Conservation (phyloP, 2,113 vertebrate genomes). For the Amazona guildingii region DNA sequence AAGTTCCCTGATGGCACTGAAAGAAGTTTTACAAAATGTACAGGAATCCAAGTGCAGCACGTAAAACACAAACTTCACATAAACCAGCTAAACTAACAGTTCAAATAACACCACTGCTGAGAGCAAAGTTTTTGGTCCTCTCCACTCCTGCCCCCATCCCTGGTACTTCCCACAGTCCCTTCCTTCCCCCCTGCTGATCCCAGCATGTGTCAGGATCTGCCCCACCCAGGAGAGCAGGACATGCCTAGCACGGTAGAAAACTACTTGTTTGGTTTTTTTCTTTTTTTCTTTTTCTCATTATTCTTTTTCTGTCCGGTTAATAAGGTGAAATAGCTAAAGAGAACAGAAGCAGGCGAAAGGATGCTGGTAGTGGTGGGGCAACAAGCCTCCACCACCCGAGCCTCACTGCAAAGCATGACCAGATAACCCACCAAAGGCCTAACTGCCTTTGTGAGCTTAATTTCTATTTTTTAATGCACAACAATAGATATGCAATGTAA, state of each 20-base stretch:
- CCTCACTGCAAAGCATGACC: background rate
- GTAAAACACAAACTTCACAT: background rate
- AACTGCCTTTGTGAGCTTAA: background rate
- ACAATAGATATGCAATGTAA: background rate
- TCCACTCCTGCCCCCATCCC: background rate
- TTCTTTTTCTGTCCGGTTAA: background rate
- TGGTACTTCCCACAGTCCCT: background rate
- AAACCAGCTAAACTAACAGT: background rate
- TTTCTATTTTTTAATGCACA: background rate
- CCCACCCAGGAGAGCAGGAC: background rate
- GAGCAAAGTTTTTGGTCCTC: background rate
- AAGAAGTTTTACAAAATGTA: background rate
- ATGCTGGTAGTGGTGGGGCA: background rate
- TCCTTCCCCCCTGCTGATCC: background rate
- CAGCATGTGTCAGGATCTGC: background rate
- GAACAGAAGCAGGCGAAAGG: background rate
- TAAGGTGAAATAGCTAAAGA: background rate
- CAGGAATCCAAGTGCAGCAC: background rate
- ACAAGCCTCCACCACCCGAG: background rate
- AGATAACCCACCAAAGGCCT: background rate
- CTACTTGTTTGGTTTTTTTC: accelerated
- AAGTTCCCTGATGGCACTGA: background rate
- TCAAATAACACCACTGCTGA: background rate
- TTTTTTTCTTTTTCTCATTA: background rate
- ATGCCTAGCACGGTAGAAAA: background rate